These are phyloP conservation scores for Holothuria scabra DNA, from an alignment of 53 echinoderm and acorn worm species.

Conservation along the genomic window DNA sequence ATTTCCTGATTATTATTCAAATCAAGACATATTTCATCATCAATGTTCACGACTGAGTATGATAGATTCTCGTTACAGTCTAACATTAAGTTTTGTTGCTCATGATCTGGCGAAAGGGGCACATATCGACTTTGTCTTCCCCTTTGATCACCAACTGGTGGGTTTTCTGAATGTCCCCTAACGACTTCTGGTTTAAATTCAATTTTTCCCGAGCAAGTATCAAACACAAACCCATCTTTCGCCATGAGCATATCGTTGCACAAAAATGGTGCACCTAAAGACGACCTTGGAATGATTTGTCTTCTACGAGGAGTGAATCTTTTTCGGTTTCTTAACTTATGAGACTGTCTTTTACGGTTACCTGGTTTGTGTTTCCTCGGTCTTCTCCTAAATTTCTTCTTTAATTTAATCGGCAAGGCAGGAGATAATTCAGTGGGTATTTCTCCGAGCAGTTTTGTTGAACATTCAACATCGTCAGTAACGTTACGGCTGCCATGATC, in stretches of 20 bases:
- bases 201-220: slow-evolving; percentile 25
- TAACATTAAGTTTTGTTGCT: background rate
- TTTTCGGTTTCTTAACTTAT: slow-evolving; percentile 22
- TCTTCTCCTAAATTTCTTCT: slow-evolving; percentile 14
- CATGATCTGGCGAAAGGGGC: slow-evolving; percentile 9
- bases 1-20: too few species aligned
- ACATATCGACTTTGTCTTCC: slow-evolving; percentile 9
- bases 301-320: too few species aligned
- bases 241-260: slow-evolving; percentile 50
- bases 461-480: too few species aligned
- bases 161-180: background rate
- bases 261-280: slow-evolving; percentile 33
- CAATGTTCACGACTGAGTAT: too few species aligned
- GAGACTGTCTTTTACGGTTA: slow-evolving; percentile 31
- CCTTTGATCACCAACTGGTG: background rate
- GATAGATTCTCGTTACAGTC: too few species aligned
- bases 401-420: background rate
- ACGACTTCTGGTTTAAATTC: slow-evolving; percentile 46
- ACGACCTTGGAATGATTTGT: slow-evolving; percentile 1
- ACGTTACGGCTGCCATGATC: background rate
- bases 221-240: slow-evolving; percentile 49
- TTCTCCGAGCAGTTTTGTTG: too few species aligned
- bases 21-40: too few species aligned
- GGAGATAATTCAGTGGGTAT: too few species aligned
- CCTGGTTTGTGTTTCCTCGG: slow-evolving; percentile 30